Evolutionary conservation across 1,140 invertebrate species (phyloP).

Genomic region (Papilio dardanus): DNA sequence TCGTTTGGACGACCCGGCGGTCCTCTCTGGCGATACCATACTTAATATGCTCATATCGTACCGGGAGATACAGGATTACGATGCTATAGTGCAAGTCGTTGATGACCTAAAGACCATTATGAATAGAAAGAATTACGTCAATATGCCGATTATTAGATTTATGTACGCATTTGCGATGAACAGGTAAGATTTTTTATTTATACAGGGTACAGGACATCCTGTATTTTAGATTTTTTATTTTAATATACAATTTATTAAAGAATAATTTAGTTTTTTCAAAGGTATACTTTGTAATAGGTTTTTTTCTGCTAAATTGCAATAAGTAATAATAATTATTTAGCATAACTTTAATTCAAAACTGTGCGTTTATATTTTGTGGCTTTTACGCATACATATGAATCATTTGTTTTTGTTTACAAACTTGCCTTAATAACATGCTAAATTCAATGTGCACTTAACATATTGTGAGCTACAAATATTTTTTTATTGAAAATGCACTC

Average conservation of each 20-base stretch:
- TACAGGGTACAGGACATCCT: too few relatives aligned
- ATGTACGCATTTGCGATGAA: conserved; percentile 99
- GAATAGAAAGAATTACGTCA: conserved; percentile 94
- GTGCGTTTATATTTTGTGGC: too few relatives aligned
- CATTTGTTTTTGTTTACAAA: not conserved
- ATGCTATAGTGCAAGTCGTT: conserved; percentile 98
- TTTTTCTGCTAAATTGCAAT: too few relatives aligned
- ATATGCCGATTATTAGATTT: conserved; percentile 95
- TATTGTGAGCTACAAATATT: not conserved
- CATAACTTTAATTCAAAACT: too few relatives aligned
- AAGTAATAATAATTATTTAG: too few relatives aligned
- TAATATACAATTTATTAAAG: too few relatives aligned
- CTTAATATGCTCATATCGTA: conserved; percentile 96
- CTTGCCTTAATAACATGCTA: not conserved
- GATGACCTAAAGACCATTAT: conserved; percentile 97
- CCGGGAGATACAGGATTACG: conserved; percentile 97
- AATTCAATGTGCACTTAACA: not conserved
- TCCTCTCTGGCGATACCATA: conserved; percentile 96
- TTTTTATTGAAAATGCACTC: too few relatives aligned
- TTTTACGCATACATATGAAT: conserved; percentile 14
- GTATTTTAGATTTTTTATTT: too few relatives aligned
- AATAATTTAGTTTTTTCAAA: too few relatives aligned
- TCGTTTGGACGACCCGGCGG: conserved; percentile 97
- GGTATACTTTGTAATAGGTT: too few relatives aligned
- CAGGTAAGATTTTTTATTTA: conserved; percentile 82